Evolutionary conservation across 2,888 invertebrate species (phyloP).

Genomic region (Tromatobia lineatoria): DNA sequence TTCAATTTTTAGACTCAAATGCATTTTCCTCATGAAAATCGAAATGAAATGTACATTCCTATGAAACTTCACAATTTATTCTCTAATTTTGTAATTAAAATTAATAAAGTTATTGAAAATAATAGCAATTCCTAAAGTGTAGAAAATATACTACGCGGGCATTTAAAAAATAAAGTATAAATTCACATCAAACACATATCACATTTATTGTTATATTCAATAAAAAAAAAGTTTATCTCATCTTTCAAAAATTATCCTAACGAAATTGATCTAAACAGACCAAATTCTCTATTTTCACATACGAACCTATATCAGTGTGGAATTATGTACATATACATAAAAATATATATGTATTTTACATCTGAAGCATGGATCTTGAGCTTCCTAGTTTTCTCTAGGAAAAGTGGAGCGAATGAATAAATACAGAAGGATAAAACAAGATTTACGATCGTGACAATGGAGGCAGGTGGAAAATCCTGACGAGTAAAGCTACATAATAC

Average conservation of each 20-base stretch:
- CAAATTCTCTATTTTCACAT: neutral
- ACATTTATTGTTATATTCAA: too few species aligned
- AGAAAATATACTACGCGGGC: too few species aligned
- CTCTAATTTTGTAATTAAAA: too few species aligned
- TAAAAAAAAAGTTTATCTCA: too few species aligned
- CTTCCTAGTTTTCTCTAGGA: neutral
- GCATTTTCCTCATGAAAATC: too few species aligned
- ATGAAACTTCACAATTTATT: too few species aligned
- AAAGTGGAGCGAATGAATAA: conserved; percentile 35
- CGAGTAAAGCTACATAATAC: neutral
- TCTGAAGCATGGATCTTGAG: conserved; percentile 32
- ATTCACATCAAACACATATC: too few species aligned
- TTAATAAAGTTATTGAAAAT: too few species aligned
- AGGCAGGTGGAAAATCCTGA: conserved; percentile 5
- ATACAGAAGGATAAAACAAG: conserved; percentile 28
- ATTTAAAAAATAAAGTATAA: too few species aligned
- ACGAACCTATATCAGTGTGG: conserved; percentile 23
- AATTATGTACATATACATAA: conserved; percentile 6
- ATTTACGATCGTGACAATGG: conserved; percentile 33
- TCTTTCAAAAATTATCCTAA: neutral
- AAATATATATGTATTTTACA: neutral
- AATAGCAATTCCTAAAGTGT: too few species aligned
- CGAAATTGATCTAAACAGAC: neutral
- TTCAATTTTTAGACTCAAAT: too few species aligned
- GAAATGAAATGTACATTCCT: too few species aligned